These are phyloP conservation scores for Elephantulus edwardii DNA, from an alignment of 2,113 vertebrate genomes.

Conservation along the genomic window DNA sequence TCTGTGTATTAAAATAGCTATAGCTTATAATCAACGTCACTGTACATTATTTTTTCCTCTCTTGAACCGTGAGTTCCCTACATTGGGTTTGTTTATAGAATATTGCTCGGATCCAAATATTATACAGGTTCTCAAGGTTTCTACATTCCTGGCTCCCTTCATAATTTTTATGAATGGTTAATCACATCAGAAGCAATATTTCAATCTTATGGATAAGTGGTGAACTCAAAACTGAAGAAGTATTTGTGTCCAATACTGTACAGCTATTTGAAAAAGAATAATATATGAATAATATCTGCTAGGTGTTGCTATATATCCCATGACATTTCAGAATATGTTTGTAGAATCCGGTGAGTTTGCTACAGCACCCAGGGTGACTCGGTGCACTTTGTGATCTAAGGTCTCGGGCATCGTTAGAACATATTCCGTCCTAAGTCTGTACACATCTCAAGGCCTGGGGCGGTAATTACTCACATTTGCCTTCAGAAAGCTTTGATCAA, in stretches of 20 bases:
- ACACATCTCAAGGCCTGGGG: not conserved
- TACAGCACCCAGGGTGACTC: not conserved
- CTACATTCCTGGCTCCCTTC: not conserved
- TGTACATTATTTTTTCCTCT: not conserved
- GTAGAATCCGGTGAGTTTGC: not conserved
- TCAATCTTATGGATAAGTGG: too few species aligned
- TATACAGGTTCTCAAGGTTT: not conserved
- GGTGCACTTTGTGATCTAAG: not conserved
- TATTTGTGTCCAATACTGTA: not conserved
- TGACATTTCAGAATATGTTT: not conserved
- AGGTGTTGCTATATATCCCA: not conserved
- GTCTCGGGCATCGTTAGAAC: not conserved
- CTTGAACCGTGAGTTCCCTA: not conserved
- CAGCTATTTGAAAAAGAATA: not conserved
- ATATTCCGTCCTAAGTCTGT: not conserved
- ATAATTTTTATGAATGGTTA: not conserved
- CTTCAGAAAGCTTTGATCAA: not conserved
- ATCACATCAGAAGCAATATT: not conserved
- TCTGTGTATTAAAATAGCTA: not conserved
- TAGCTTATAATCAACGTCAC: not conserved
- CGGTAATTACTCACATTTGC: not conserved
- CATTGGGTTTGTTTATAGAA: not conserved
- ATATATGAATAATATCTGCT: not conserved
- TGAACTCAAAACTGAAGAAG: not conserved
- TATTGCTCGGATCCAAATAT: slow-evolving; percentile 3